Evolutionary conservation across 2,113 vertebrate species (phyloP), one percentile per base, ranked within the genome.

Genomic region (Hemiprocne comata): DNA sequence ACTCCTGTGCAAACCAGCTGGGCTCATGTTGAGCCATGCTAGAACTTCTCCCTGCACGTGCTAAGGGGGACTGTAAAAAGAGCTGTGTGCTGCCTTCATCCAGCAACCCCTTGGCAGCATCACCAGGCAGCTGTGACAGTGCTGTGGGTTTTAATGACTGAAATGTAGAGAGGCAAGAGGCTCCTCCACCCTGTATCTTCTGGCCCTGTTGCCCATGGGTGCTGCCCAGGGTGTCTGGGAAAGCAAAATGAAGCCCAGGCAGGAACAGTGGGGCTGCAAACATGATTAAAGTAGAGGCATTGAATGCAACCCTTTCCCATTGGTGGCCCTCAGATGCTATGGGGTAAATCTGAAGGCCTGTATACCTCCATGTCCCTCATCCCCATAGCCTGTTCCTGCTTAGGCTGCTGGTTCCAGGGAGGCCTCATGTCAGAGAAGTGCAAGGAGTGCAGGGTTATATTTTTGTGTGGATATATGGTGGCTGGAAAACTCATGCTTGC

Each of bases 261-360:
- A 73, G 76, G 12, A 40, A 83, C 55, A 21, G 29, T 5, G 42
- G 25, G 14, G 23, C 44, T 72, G 42, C 24, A 16, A 42, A 60
- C 0, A 1, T 16, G 18, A 11, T 28, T 21, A 5, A 34, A 19
- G 18, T 34, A 50, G 50, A 50, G 50, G 50, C 24, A 10, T 24
- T 44, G 42, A 40, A 34, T 7, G 36, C 16, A 31, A 3, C 5
- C 53, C 20, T 13, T 67, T 50, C 61, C 66, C 23, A 3, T 8
- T 1, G 2, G 58, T 70, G 42, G 29, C 28, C 33, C 29, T 51
- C 5, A 0, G 8, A n/a, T n/a, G 57, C 55, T 0, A 0, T 19
- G 71, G 55, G 29, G 46, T 44, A 58, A 13, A 24, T 57, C 33
- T 17, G 25, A 53, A 50, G 17, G 17, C 6, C 29, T 6, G 4